Percentiles rank a stretch among this genome's conserved stretches.
Conservation (phyloP, 2,797 vertebrate genomes). For the Hipposideros larvatus region DNA sequence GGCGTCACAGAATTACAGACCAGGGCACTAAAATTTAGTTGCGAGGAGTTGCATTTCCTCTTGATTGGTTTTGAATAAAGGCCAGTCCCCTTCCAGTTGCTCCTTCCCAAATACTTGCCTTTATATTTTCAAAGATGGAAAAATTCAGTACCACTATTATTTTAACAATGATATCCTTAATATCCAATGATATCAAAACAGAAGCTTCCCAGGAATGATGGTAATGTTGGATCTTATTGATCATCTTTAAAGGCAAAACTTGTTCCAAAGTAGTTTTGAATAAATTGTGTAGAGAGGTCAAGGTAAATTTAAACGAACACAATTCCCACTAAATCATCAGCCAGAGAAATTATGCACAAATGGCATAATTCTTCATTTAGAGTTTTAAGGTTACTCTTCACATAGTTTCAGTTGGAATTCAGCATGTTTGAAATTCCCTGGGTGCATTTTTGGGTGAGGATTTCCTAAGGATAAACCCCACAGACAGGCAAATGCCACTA, state of each 20-base stretch:
- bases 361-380: conserved; percentile 35
- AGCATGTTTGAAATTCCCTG: conserved; percentile 26
- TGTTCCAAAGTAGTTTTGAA: conserved; percentile 25
- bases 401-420: conserved; percentile 42
- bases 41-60: background rate
- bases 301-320: conserved; percentile 58
- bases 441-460: background rate
- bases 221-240: conserved; percentile 32
- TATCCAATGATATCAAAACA: background rate
- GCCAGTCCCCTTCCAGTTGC: background rate
- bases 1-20: background rate
- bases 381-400: conserved; percentile 42
- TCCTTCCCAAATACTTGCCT: background rate
- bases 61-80: conserved; percentile 23
- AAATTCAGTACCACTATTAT: background rate
- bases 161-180: conserved; percentile 29
- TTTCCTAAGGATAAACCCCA: conserved; percentile 33
- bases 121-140: conserved; percentile 46
- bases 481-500: conserved; percentile 36
- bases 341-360: conserved; percentile 10
- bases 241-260: conserved; percentile 56
- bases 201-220: background rate
- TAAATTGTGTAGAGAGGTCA: conserved; percentile 27
- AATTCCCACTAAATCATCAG: conserved; percentile 13
- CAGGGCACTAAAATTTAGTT: background rate